phyloP scores from a whole-genome alignment of 2,888 invertebrate species.

The Dichetophora obliterata region DNA sequence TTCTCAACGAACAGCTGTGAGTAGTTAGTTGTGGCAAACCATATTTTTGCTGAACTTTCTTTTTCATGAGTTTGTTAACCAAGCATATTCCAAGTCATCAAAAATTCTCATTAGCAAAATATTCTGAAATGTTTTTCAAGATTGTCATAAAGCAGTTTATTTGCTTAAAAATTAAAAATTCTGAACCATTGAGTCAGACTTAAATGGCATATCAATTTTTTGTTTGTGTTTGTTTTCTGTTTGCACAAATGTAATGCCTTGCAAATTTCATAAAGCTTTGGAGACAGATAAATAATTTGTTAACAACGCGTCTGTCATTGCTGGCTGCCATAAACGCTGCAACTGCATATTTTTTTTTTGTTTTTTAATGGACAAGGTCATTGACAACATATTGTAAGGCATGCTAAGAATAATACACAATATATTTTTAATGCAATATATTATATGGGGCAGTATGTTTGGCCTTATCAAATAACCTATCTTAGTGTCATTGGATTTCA shows the following conservation, averaged over 20 bases:
- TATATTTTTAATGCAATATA: too few species aligned
- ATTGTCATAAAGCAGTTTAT: background rate
- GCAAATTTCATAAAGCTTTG: background rate
- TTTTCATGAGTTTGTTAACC: too few species aligned
- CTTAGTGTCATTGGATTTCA: background rate
- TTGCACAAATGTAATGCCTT: background rate
- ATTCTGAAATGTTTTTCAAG: background rate
- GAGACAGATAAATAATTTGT: background rate
- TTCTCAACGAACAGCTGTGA: too few species aligned
- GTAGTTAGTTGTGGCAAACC: too few species aligned
- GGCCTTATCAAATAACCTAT: background rate
- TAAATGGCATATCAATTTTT: background rate
- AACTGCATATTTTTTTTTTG: background rate
- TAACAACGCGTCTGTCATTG: conserved; percentile 11
- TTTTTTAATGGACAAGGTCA: conserved; percentile 9
- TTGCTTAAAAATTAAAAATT: conserved; percentile 20
- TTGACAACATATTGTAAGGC: background rate
- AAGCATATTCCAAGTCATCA: background rate
- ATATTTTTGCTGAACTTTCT: too few species aligned
- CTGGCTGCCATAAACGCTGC: background rate
- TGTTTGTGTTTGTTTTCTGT: too few species aligned
- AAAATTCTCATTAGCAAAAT: background rate
- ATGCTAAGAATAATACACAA: background rate
- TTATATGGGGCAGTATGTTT: too few species aligned
- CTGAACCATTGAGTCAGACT: conserved; percentile 22